Conservation (phyloP, 2,113 vertebrate species). For the Bucco capensis region DNA sequence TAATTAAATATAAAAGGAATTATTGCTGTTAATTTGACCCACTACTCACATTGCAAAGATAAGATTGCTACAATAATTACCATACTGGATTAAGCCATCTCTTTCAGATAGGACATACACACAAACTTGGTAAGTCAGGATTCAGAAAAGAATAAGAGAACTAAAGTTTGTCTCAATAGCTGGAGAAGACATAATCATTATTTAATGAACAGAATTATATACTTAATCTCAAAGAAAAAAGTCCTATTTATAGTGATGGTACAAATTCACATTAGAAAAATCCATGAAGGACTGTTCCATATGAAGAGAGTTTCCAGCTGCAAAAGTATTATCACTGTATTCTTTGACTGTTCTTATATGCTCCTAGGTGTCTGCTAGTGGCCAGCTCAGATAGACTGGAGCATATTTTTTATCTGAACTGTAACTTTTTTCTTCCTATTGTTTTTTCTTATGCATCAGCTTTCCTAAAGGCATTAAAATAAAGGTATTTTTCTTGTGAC, state of each 20-base stretch:
- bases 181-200: background rate
- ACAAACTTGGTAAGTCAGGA: background rate
- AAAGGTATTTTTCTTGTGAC: background rate
- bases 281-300: background rate
- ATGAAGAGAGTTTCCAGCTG: background rate
- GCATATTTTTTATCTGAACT: background rate
- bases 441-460: background rate
- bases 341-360: background rate
- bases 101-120: background rate
- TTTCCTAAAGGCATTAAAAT: background rate
- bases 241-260: background rate
- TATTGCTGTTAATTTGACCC: background rate
- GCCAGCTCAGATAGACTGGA: background rate
- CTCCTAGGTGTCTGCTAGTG: background rate
- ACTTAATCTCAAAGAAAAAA: background rate
- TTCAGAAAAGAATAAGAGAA: background rate
- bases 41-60: background rate
- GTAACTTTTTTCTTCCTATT: background rate
- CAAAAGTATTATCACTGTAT: background rate
- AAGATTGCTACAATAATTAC: background rate
- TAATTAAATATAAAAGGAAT: background rate
- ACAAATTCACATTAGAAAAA: background rate
- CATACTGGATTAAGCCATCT: background rate
- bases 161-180: background rate
- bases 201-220: background rate